phyloP scores from a whole-genome alignment of 2,113 vertebrate genomes.

The Chaetura pelagica region DNA sequence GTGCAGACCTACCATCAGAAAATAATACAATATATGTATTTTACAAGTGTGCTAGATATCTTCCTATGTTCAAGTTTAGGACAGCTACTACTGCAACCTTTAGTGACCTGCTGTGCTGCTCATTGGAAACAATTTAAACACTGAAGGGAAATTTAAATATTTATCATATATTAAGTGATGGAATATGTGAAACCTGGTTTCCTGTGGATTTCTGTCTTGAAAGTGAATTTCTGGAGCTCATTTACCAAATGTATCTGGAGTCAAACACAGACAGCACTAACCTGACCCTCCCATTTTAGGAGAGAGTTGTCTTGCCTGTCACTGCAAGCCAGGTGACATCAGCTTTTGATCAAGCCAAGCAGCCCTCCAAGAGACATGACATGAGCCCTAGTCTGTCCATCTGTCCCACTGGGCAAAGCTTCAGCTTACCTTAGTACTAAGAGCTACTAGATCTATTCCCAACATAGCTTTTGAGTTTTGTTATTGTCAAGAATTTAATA shows the following conservation, averaged over 20 bases:
- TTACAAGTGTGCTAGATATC: neutral
- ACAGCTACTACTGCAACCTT: neutral
- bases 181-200: slow-evolving; percentile 44
- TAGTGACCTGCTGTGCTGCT: neutral
- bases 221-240: slow-evolving; percentile 24
- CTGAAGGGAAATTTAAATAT: slow-evolving; percentile 16
- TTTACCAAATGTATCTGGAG: neutral
- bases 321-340: neutral
- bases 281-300: slow-evolving; percentile 3
- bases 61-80: neutral
- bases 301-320: neutral
- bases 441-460: neutral
- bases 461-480: neutral
- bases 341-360: neutral
- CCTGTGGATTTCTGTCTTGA: slow-evolving; percentile 31
- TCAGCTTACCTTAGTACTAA: neutral
- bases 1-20: neutral
- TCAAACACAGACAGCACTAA: slow-evolving; percentile 6
- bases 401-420: neutral
- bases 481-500: neutral
- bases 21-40: neutral
- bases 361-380: neutral
- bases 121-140: neutral
- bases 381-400: neutral
- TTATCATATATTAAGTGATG: slow-evolving; percentile 17